Base-by-base conservation (phyloP, 2,888 invertebrate species). In the Dasypogon diadema region DNA sequence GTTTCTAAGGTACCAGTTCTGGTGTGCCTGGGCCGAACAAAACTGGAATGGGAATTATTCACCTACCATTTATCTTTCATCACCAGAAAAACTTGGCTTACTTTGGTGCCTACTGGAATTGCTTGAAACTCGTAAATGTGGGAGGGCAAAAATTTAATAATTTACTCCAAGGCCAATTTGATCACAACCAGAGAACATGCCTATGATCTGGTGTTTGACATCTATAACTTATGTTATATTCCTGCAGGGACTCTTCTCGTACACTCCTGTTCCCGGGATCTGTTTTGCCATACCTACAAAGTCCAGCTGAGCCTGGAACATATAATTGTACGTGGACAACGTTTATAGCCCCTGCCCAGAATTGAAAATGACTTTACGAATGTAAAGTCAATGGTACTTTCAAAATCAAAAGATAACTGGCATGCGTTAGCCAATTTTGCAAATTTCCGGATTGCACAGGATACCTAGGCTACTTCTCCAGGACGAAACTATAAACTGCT, bases 161-260 rank as follows among this genome's bases (percentile, higher is more conserved):
- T 73, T 73, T 73, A 73, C 56, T 26, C n/a, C 10, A 8, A 24
- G 37, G 30, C 30, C 51, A 22, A 55, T 37, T 22, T 12, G 18
- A 10, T 16, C 12, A n/a, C 42, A 56, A 22, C 42, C 42, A 42
- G 16, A 14, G 56, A 14, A 56, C 56, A 37, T 21, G 65, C 16
- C 26, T 74, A 24, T 60, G 60, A 30, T 74, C 60, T 73, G 63
- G 63, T 51, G 68, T 76, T 73, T 74, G 74, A 74, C 76, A 76
- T 76, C 76, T 48, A 70, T 77, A 72, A 77, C 46, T 74, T 65
- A 65, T 65, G 46, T 24, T 24, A 37, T n/a, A 46, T 22, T 21
- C 22, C 65, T 21, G 42, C n/a, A 51, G 18, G 12, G 14, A 18
- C 18, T 3, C 1, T 1, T 2, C n/a, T 3, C 1, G n/a, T 42